Evolutionary conservation across 2,113 vertebrate species (phyloP).

Genomic region (Eudyptes chrysolophus): DNA sequence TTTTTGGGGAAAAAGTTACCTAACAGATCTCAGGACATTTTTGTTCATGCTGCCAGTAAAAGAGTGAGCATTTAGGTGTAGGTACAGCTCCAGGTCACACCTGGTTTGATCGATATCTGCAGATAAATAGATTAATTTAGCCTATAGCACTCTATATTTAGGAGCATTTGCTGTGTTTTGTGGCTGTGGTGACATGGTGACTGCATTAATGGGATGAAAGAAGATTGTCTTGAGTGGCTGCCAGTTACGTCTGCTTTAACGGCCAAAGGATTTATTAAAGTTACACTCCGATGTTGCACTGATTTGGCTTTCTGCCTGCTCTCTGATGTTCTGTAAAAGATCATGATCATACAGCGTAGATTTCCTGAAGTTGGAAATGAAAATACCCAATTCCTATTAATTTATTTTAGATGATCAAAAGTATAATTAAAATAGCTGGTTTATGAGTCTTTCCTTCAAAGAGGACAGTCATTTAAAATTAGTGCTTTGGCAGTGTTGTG

Average conservation of each 20-base stretch:
- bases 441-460: slow-evolving; percentile 1
- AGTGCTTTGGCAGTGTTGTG: background rate
- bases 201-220: slow-evolving; percentile 39
- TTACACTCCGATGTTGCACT: background rate
- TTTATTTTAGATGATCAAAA: slow-evolving; percentile 20
- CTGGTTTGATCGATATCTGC: background rate
- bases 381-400: slow-evolving; percentile 25
- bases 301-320: slow-evolving; percentile 38
- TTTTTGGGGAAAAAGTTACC: background rate
- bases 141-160: background rate
- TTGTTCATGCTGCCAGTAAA: background rate
- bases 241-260: slow-evolving; percentile 13
- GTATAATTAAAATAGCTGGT: background rate
- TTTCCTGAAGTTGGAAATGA: background rate
- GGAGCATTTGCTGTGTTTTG: slow-evolving; percentile 7
- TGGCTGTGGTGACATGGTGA: background rate
- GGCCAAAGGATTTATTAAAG: slow-evolving; percentile 46
- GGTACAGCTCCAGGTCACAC: background rate
- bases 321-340: background rate
- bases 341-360: background rate
- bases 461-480: background rate
- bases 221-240: slow-evolving; percentile 45
- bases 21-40: background rate
- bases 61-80: background rate
- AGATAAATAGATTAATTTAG: slow-evolving; percentile 19